A percentile compares a stretch with the other conserved stretches of the same genome.
These are phyloP conservation scores for Clangula hyemalis DNA, from an alignment of 2,797 vertebrate species.

Conservation along the genomic window DNA sequence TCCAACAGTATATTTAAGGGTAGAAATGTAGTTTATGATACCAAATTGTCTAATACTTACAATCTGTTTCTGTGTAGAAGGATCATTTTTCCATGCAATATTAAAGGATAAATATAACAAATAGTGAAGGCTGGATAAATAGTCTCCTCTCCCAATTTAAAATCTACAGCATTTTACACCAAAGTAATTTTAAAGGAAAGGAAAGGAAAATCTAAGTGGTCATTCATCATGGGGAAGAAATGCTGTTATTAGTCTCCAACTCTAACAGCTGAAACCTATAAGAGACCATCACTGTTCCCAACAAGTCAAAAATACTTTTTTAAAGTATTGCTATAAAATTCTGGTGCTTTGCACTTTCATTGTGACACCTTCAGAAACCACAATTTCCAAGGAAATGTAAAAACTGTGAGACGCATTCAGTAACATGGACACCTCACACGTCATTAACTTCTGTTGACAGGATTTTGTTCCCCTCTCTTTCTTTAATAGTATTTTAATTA, in stretches of 20 bases:
- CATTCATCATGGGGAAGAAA: conserved; percentile 46
- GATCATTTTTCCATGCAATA: conserved; percentile 10
- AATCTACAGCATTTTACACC: conserved; percentile 44
- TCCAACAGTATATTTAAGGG: conserved; percentile 4
- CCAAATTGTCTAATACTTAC: background rate
- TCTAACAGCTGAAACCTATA: background rate
- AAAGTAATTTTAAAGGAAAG: conserved; percentile 57
- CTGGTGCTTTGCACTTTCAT: background rate
- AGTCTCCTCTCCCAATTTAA: conserved; percentile 13
- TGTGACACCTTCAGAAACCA: background rate
- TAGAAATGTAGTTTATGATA: background rate
- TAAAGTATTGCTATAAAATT: background rate
- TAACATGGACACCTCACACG: background rate
- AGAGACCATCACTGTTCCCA: background rate
- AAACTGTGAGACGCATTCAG: background rate
- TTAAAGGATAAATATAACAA: conserved; percentile 28
- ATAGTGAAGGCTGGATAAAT: conserved; percentile 7
- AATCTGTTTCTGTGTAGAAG: background rate
- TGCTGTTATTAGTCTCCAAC: background rate
- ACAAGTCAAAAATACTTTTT: background rate
- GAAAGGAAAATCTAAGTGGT: conserved; percentile 42
- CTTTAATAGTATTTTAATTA: conserved; percentile 27
- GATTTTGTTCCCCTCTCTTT: background rate
- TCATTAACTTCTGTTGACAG: background rate
- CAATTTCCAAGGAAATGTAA: background rate